A percentile compares a stretch with the other conserved stretches of the same genome.
phyloP scores from a whole-genome alignment of 2,113 vertebrate species.

The Bos indicus region DNA sequence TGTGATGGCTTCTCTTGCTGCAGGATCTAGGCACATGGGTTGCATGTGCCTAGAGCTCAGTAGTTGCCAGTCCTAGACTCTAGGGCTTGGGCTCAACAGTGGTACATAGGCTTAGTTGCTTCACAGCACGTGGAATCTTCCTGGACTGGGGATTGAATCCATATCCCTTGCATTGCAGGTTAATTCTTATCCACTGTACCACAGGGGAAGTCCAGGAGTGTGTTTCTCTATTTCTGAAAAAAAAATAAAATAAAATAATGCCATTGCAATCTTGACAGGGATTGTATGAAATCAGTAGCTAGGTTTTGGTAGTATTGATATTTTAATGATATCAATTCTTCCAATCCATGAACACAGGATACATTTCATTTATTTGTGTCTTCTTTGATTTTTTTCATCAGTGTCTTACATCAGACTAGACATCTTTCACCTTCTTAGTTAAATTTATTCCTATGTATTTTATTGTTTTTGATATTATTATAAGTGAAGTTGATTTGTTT shows the following conservation, averaged over 20 bases:
- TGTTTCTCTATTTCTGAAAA: background rate
- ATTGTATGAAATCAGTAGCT: background rate
- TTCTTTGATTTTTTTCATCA: background rate
- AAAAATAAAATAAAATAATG: background rate
- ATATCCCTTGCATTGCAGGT: background rate
- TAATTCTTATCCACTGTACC: background rate
- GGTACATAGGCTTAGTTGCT: background rate
- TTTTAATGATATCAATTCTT: background rate
- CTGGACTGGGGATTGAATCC: background rate
- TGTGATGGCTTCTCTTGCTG: background rate
- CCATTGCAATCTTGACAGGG: background rate
- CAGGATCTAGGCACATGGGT: background rate
- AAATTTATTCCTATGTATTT: background rate
- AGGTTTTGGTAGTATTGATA: background rate
- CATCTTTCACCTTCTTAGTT: background rate
- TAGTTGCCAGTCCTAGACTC: background rate
- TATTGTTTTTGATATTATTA: background rate
- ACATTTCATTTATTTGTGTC: background rate
- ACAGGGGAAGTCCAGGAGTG: background rate
- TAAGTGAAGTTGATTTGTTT: background rate
- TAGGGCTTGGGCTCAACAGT: background rate
- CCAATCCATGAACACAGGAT: background rate
- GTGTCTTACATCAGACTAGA: background rate
- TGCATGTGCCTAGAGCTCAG: background rate
- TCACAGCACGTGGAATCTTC: background rate